These are phyloP conservation scores for Drosophila prosaltans DNA, from an alignment of 1,140 invertebrate genomes.

Conservation along the genomic window DNA sequence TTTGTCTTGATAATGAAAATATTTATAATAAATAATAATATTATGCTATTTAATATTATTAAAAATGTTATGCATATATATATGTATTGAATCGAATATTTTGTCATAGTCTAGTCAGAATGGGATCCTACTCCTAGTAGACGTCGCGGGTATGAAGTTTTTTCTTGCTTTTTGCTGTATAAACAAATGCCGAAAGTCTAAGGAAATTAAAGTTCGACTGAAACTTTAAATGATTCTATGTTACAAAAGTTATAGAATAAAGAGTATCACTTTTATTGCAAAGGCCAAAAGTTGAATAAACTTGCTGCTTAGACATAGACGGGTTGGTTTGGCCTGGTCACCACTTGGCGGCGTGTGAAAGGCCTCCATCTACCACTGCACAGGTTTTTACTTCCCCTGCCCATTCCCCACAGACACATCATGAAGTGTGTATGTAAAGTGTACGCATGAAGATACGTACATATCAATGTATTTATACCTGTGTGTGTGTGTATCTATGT, in stretches of 20 bases:
- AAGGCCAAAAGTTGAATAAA: conserved; percentile 44
- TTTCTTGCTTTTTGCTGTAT: too few species aligned
- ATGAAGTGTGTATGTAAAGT: conserved; percentile 65
- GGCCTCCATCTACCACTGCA: conserved; percentile 28
- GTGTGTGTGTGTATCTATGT: conserved; percentile 25
- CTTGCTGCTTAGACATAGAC: conserved; percentile 41
- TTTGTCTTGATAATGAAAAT: too few species aligned
- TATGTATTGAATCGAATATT: too few species aligned
- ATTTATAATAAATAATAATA: too few species aligned
- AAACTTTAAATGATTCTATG: not conserved
- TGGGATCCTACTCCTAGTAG: too few species aligned
- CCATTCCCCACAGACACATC: not conserved
- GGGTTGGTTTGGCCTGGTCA: not conserved
- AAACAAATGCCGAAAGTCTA: too few species aligned
- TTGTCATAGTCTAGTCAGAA: too few species aligned
- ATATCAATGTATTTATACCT: not conserved
- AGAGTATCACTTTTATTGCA: conserved; percentile 46
- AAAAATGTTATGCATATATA: too few species aligned
- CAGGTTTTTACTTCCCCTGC: conserved; percentile 12
- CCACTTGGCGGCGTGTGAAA: conserved; percentile 21
- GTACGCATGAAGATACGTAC: conserved; percentile 71
- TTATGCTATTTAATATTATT: too few species aligned
- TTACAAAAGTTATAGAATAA: not conserved
- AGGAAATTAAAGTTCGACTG: not conserved
- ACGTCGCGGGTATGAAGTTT: too few species aligned